These are phyloP conservation scores for Xiphophorus couchianus DNA, from an alignment of 2,113 vertebrate genomes.

Conservation along the genomic window DNA sequence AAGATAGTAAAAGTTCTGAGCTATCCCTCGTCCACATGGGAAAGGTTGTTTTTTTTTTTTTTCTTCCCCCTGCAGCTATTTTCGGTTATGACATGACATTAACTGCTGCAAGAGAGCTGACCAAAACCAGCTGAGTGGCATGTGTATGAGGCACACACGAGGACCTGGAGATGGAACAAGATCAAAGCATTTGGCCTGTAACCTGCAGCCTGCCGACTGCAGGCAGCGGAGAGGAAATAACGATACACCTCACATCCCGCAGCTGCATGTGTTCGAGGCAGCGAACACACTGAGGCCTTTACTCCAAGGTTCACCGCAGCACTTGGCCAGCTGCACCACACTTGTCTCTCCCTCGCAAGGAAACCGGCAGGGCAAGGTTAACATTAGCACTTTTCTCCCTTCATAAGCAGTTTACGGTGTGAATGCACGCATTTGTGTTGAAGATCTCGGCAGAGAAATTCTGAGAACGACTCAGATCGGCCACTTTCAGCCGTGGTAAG, in stretches of 20 bases:
- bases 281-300: conserved; percentile 60
- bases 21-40: conserved; percentile 49
- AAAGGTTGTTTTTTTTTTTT: conserved; percentile 26
- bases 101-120: conserved; percentile 56
- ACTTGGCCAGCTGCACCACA: conserved; percentile 56
- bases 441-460: conserved; percentile 33
- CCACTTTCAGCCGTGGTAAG: conserved; percentile 23
- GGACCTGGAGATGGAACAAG: conserved; percentile 27
- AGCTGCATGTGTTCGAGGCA: conserved; percentile 54
- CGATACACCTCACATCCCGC: conserved; percentile 66
- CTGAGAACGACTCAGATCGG: conserved; percentile 12
- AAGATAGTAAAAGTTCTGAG: conserved; percentile 59
- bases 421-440: conserved; percentile 52
- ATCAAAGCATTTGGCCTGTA: conserved; percentile 55
- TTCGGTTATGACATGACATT: conserved; percentile 62
- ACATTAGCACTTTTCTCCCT: conserved; percentile 62
- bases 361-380: conserved; percentile 50
- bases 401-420: conserved; percentile 53
- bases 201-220: conserved; percentile 63
- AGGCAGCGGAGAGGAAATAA: conserved; percentile 56
- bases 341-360: conserved; percentile 58
- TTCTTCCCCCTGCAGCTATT: conserved; percentile 41
- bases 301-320: conserved; percentile 59
- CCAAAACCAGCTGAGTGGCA: conserved; percentile 64
- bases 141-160: conserved; percentile 32